Evolutionary conservation across 2,113 vertebrate species (phyloP).

Genomic region (Capra hircus): DNA sequence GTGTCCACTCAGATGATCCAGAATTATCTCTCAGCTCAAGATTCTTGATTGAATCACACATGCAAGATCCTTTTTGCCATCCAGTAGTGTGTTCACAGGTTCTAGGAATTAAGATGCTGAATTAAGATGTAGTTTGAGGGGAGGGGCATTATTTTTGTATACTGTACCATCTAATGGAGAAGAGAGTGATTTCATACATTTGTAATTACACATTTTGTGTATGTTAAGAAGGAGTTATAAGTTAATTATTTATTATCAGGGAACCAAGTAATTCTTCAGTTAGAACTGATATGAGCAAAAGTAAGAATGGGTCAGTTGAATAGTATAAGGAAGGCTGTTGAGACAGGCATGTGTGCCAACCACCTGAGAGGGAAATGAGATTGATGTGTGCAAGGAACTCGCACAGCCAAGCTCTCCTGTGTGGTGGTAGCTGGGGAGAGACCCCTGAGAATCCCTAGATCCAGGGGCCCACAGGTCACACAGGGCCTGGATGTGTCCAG

Average conservation of each 20-base stretch:
- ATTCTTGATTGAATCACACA: neutral
- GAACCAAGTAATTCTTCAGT: neutral
- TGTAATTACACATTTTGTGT: neutral
- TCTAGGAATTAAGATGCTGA: too few relatives aligned
- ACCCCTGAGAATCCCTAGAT: neutral
- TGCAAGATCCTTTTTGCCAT: neutral
- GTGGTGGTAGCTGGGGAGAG: neutral
- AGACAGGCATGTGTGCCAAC: neutral
- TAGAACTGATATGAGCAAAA: neutral
- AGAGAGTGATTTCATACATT: neutral
- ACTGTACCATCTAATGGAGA: neutral
- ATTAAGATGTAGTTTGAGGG: neutral
- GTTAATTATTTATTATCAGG: neutral
- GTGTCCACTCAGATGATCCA: neutral
- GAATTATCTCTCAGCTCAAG: neutral
- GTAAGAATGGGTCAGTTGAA: neutral
- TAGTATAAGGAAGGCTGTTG: neutral
- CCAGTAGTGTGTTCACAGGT: too few relatives aligned
- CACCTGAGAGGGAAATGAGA: neutral
- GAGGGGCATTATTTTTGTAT: neutral
- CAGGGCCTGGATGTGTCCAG: neutral
- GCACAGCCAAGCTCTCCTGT: accelerated
- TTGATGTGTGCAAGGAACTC: neutral
- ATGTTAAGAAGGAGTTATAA: neutral
- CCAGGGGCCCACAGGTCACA: accelerated